Conservation (phyloP, 2,113 vertebrate species). For the Ptychochromis oligacanthus region DNA sequence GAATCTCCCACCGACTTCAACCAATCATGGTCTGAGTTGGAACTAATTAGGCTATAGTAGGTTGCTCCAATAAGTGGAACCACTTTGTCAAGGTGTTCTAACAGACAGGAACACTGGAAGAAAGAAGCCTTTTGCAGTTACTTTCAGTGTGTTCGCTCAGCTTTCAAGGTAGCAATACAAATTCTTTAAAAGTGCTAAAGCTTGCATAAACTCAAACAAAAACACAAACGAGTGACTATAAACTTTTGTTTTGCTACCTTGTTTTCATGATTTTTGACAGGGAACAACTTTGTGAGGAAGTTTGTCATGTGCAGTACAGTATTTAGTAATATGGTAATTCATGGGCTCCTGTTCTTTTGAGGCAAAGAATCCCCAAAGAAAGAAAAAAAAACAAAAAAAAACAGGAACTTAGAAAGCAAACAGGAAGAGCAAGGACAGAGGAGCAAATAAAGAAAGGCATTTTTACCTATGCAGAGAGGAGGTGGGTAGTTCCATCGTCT, state of each 20-base stretch:
- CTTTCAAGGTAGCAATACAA: not conserved
- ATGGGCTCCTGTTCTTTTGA: not conserved
- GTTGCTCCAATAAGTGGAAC: constrained; percentile 63
- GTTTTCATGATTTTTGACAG: not conserved
- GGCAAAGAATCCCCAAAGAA: not conserved
- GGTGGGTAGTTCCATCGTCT: constrained; percentile 97
- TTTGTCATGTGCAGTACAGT: not conserved
- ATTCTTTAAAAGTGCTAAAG: not conserved
- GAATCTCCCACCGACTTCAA: constrained; percentile 61
- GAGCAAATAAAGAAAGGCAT: not conserved
- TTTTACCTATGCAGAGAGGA: constrained; percentile 94
- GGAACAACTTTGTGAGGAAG: not conserved
- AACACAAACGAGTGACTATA: not conserved
- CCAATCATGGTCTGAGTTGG: constrained; percentile 62
- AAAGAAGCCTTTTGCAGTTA: constrained; percentile 1
- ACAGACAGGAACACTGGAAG: not conserved
- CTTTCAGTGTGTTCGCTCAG: not conserved
- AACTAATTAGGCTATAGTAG: constrained; percentile 72
- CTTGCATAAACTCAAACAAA: not conserved
- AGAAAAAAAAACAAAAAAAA: not conserved
- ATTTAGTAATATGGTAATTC: not conserved
- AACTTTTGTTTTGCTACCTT: not conserved
- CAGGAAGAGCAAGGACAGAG: not conserved
- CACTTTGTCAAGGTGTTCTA: constrained; percentile 58
- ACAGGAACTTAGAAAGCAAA: not conserved